Percentiles rank a stretch among this genome's conserved stretches.
phyloP scores from a whole-genome alignment of 2,888 invertebrate species.

The Andrena camellia region DNA sequence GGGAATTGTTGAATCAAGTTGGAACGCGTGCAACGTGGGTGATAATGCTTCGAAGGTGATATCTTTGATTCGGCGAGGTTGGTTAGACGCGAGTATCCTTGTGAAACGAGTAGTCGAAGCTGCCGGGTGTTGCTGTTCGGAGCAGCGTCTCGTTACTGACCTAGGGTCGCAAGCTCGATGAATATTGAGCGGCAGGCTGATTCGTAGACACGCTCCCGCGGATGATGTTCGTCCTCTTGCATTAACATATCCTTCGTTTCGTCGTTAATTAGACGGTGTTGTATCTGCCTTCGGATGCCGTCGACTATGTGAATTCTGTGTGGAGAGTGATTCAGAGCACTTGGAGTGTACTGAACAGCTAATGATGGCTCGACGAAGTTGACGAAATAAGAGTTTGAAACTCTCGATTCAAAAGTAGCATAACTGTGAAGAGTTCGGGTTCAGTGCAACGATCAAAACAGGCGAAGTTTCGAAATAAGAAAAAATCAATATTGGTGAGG shows the following conservation, averaged over 20 bases:
- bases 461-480: not conserved
- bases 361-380: not conserved
- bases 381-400: not conserved
- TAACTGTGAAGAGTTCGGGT: not conserved
- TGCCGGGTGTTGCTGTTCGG: not conserved
- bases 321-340: not conserved
- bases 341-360: not conserved
- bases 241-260: slow-evolving; percentile 32
- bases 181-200: slow-evolving; percentile 52
- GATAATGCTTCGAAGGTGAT: slow-evolving; percentile 15
- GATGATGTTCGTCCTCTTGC: slow-evolving; percentile 14
- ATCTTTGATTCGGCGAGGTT: slow-evolving; percentile 19
- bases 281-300: not conserved
- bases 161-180: slow-evolving; percentile 55
- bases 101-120: not conserved
- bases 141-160: slow-evolving; percentile 56
- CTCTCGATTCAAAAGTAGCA: not conserved
- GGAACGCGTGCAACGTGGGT: not conserved
- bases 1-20: not conserved
- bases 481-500: not conserved
- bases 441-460: not conserved
- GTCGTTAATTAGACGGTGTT: slow-evolving; percentile 46
- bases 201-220: slow-evolving; percentile 26
- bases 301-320: slow-evolving; percentile 2
- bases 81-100: slow-evolving; percentile 12